Evolutionary conservation across 2,113 vertebrate species (phyloP).

Genomic region (Myrmecobius fasciatus): DNA sequence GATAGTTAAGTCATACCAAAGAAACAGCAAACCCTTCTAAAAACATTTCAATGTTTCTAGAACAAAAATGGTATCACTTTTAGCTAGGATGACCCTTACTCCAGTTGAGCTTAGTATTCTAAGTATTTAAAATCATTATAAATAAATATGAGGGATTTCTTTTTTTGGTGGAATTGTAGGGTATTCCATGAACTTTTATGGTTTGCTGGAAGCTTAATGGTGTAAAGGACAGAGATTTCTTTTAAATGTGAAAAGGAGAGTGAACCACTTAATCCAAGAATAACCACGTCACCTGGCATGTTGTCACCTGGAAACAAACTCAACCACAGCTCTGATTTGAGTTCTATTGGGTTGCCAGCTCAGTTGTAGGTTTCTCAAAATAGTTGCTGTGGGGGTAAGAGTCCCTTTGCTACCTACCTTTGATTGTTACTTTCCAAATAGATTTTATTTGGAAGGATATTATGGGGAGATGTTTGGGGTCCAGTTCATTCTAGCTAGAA

Average conservation of each 20-base stretch:
- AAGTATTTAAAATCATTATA: background rate
- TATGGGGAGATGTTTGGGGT: background rate
- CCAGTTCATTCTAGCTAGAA: conserved; percentile 31
- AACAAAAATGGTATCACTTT: background rate
- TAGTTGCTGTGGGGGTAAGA: background rate
- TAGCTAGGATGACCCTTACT: background rate
- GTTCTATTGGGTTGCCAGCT: background rate
- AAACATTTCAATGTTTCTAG: background rate
- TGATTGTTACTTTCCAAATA: conserved; percentile 17
- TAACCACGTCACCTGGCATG: background rate
- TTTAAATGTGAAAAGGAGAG: background rate
- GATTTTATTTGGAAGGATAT: conserved; percentile 27
- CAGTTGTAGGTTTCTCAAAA: conserved; percentile 28
- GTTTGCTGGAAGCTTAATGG: background rate
- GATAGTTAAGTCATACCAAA: background rate
- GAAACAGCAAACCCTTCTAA: background rate
- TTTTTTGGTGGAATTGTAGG: background rate
- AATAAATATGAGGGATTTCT: background rate
- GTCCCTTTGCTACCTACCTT: conserved; percentile 8
- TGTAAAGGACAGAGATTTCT: conserved; percentile 17
- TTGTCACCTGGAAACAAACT: background rate
- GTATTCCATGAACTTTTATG: background rate
- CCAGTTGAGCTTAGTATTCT: background rate
- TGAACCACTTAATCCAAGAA: background rate
- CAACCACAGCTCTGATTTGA: background rate